These are phyloP conservation scores for Brachylomia viminalis DNA, from an alignment of 2,888 invertebrate genomes.

Conservation along the genomic window DNA sequence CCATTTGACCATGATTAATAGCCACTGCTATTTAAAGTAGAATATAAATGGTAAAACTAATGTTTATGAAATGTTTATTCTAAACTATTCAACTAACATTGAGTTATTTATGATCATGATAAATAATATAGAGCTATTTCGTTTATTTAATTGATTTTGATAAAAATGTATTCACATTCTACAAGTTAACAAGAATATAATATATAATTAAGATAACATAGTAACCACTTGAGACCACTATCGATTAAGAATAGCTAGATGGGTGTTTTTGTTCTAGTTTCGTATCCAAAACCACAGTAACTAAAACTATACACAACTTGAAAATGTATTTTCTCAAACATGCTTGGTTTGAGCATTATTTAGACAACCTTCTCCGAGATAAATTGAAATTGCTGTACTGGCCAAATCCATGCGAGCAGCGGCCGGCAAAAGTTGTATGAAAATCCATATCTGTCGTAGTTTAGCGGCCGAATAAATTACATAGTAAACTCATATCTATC, in stretches of 20 bases:
- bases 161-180: not conserved
- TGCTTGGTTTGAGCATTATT: no score
- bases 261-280: not conserved
- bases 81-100: constrained; percentile 4
- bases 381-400: no score
- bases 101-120: constrained; percentile 25
- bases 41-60: constrained; percentile 7
- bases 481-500: no score
- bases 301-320: not conserved
- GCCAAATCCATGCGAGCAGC: no score
- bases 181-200: not conserved
- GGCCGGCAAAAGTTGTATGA: no score
- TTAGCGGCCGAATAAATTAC: no score
- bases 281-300: not conserved
- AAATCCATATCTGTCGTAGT: no score
- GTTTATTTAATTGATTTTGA: constrained; percentile 20
- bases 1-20: constrained; percentile 20
- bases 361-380: no score
- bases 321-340: no score
- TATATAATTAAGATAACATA: not conserved
- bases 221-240: no score
- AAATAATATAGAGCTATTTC: constrained; percentile 13
- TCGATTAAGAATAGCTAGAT: not conserved
- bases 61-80: not conserved
- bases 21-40: not conserved